Conservation (phyloP, 2,888 invertebrate genomes). For the Invenusta paracnida region DNA sequence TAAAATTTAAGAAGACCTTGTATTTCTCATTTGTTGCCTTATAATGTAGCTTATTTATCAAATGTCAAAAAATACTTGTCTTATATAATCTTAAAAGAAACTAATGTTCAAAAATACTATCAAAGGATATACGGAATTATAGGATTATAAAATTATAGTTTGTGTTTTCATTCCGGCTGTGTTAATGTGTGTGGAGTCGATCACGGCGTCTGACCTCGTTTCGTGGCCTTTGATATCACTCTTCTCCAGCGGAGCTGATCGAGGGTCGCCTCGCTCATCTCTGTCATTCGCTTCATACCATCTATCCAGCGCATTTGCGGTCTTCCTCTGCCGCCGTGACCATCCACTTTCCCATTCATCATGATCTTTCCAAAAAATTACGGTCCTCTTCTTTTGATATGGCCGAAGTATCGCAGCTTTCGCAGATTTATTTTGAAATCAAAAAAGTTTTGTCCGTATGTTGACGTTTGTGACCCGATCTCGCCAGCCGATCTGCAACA, state of each 20-base stretch:
- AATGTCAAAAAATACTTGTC: too few relatives aligned
- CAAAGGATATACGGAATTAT: too few relatives aligned
- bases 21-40: too few relatives aligned
- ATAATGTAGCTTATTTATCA: too few relatives aligned
- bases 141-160: too few relatives aligned
- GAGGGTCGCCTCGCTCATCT: background rate
- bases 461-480: background rate
- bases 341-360: slow-evolving; percentile 5
- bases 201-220: background rate
- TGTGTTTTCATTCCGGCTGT: too few relatives aligned
- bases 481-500: background rate
- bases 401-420: slow-evolving; percentile 18
- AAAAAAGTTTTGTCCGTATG: background rate
- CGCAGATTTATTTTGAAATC: background rate
- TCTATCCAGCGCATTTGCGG: background rate
- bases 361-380: background rate
- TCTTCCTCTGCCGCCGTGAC: background rate
- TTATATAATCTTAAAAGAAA: too few relatives aligned
- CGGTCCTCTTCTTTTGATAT: slow-evolving; percentile 11
- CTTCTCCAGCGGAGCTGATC: background rate
- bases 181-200: background rate
- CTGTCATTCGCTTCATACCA: background rate
- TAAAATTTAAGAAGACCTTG: too few relatives aligned
- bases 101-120: too few relatives aligned
- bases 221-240: background rate